These are phyloP conservation scores for Chorisops tibialis DNA, from an alignment of 2,888 invertebrate genomes.

Conservation along the genomic window DNA sequence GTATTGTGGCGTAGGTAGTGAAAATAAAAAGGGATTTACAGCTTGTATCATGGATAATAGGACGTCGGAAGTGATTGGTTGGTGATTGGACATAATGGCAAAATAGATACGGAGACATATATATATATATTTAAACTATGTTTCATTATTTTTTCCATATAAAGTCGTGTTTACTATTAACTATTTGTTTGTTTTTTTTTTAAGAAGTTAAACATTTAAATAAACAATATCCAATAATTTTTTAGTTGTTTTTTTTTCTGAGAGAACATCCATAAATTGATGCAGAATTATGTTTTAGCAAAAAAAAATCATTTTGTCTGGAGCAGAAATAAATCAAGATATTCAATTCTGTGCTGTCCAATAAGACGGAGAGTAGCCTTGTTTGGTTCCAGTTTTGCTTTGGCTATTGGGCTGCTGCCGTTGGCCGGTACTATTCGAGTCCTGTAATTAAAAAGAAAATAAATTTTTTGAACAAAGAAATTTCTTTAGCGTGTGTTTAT, in stretches of 20 bases:
- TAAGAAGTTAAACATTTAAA: constrained; percentile 19
- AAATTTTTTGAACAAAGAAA: not conserved
- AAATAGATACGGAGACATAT: too few species aligned
- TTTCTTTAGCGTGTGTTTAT: too few species aligned
- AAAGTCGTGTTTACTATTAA: constrained; percentile 1
- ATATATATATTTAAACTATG: too few species aligned
- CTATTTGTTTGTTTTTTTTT: constrained; percentile 1
- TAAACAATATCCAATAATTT: constrained; percentile 20
- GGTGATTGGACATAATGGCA: too few species aligned
- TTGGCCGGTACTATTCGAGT: constrained; percentile 53
- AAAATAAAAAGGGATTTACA: too few species aligned
- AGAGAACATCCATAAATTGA: constrained; percentile 32
- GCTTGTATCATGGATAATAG: too few species aligned
- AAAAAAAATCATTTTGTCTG: not conserved
- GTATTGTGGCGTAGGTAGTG: too few species aligned
- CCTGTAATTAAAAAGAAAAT: constrained; percentile 39
- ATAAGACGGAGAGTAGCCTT: constrained; percentile 52
- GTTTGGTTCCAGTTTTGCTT: constrained; percentile 52
- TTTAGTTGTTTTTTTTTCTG: constrained; percentile 15
- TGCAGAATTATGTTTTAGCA: constrained; percentile 17
- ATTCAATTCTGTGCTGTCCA: constrained; percentile 52
- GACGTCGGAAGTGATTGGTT: too few species aligned
- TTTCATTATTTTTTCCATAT: too few species aligned
- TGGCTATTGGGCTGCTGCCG: constrained; percentile 53
- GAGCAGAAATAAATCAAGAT: not conserved